Percentiles rank a stretch among this genome's conserved stretches.
These are phyloP conservation scores for Lasioglossum pauxillum DNA, from an alignment of 2,888 invertebrate genomes.

Conservation along the genomic window DNA sequence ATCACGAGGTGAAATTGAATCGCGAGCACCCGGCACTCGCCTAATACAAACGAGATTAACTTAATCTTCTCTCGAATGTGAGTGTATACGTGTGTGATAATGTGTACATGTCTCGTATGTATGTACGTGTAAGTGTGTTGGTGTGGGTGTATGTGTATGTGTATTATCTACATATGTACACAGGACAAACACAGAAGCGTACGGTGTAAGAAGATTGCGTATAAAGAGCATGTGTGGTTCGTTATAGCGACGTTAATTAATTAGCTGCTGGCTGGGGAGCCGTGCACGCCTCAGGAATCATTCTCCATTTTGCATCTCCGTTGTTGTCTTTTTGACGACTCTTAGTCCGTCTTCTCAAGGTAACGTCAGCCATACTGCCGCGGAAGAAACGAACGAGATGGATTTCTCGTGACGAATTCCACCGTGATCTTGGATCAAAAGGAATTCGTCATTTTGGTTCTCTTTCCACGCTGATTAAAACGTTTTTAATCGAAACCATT, in stretches of 20 bases:
- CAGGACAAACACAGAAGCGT: conserved; percentile 78
- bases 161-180: conserved; percentile 83
- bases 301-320: conserved; percentile 10
- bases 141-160: conserved; percentile 57
- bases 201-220: conserved; percentile 68
- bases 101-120: background rate
- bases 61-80: conserved; percentile 73
- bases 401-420: background rate
- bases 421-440: background rate
- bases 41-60: conserved; percentile 69
- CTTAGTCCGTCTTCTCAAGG: background rate
- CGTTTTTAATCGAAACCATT: no score
- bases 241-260: conserved; percentile 70
- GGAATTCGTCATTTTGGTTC: no score
- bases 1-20: conserved; percentile 33
- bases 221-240: conserved; percentile 57
- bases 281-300: conserved; percentile 58
- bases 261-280: conserved; percentile 59
- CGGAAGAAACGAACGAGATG: background rate
- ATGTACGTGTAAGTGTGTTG: background rate
- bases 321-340: background rate
- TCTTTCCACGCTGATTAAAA: no score
- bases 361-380: background rate
- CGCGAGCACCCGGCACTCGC: conserved; percentile 63
- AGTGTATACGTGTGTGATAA: conserved; percentile 12